Percentiles rank a stretch among this genome's conserved stretches.
phyloP scores from a whole-genome alignment of 2,888 invertebrate species.

The Folsomia candida region DNA sequence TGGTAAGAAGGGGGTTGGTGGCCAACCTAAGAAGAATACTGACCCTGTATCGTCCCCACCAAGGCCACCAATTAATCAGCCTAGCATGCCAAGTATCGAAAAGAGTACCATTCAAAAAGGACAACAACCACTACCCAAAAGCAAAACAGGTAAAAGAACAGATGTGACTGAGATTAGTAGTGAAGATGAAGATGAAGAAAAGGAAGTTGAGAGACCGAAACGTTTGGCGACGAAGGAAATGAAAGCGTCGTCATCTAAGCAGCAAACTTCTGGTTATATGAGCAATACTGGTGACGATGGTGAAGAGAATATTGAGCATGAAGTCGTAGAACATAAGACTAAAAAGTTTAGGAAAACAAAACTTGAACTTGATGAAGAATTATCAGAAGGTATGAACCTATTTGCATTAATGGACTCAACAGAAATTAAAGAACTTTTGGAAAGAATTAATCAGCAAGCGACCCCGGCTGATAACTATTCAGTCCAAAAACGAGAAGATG shows the following conservation, averaged over 20 bases:
- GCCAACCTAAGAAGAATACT: too few relatives aligned
- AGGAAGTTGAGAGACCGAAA: too few relatives aligned
- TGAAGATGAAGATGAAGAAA: neutral
- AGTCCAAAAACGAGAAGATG: slow-evolving; percentile 1
- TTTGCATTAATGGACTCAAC: slow-evolving; percentile 20
- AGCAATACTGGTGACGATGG: neutral
- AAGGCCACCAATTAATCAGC: too few relatives aligned
- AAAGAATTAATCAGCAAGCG: slow-evolving; percentile 23
- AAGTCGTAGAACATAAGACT: neutral
- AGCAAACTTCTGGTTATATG: neutral
- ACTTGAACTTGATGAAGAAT: slow-evolving; percentile 5
- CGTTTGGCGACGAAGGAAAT: neutral
- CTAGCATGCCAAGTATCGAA: too few relatives aligned
- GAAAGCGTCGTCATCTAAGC: neutral
- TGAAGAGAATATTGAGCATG: neutral
- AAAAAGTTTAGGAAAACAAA: neutral
- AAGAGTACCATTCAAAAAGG: neutral
- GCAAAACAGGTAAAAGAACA: too few relatives aligned
- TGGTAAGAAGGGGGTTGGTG: too few relatives aligned
- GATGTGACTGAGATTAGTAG: neutral
- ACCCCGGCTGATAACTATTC: slow-evolving; percentile 23
- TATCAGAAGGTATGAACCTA: slow-evolving; percentile 14
- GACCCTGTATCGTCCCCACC: too few relatives aligned
- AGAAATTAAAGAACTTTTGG: slow-evolving; percentile 26
- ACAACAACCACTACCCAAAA: neutral